Conservation (phyloP, 2,797 vertebrate genomes). For the Linurgus olivaceus region DNA sequence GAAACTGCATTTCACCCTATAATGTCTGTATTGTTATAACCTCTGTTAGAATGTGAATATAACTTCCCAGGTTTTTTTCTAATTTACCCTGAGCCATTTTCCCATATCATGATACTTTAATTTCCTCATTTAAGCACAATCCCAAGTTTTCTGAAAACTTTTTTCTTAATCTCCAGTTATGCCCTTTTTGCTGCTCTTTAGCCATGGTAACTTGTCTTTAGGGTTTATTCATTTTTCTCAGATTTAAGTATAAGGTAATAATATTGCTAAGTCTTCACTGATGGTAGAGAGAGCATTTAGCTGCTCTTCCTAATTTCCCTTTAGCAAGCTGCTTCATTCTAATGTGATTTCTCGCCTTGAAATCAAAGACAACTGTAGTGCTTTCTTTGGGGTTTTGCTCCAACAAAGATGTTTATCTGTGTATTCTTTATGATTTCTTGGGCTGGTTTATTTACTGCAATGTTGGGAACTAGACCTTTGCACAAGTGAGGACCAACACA, state of each 20-base stretch:
- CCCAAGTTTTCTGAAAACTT: neutral
- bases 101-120: neutral
- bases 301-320: neutral
- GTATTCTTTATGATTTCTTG: neutral
- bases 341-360: neutral
- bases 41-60: neutral
- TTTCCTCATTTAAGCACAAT: neutral
- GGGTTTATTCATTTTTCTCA: neutral
- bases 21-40: neutral
- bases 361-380: neutral
- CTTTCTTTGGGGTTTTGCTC: neutral
- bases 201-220: neutral
- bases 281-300: neutral
- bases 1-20: neutral
- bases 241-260: neutral
- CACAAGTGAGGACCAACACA: neutral
- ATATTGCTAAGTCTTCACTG: neutral
- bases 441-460: neutral
- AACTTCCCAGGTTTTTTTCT: neutral
- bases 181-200: neutral
- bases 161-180: neutral
- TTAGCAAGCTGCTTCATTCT: neutral
- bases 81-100: neutral
- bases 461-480: neutral
- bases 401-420: neutral